Evolutionary conservation across 1,140 invertebrate genomes (phyloP).

Genomic region (Harpegnathos saltator): DNA sequence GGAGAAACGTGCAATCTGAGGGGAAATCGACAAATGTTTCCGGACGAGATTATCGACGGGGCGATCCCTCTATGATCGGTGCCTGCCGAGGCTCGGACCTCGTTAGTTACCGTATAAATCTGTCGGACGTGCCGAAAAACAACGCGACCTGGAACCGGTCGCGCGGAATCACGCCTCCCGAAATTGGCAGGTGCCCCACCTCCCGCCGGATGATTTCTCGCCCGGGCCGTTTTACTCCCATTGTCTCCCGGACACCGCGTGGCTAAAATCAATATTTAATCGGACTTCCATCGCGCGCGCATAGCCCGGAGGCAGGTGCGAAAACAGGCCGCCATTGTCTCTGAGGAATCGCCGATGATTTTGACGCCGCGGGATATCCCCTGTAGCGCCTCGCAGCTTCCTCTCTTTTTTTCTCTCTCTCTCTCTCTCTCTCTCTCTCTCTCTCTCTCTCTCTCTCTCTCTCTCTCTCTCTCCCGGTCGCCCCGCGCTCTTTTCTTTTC

Average conservation of each 20-base stretch:
- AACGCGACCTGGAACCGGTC: constrained; percentile 53
- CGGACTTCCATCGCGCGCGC: constrained; percentile 58
- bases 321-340: constrained; percentile 72
- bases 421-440: constrained; percentile 7
- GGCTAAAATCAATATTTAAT: constrained; percentile 79
- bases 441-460: too few relatives aligned
- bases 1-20: constrained; percentile 29
- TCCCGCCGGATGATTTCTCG: constrained; percentile 21
- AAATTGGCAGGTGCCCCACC: constrained; percentile 75
- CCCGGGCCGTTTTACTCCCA: constrained; percentile 32
- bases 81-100: background rate
- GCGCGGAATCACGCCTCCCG: constrained; percentile 71
- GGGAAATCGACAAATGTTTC: background rate
- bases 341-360: constrained; percentile 63
- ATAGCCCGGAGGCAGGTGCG: constrained; percentile 75
- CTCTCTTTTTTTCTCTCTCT: constrained; percentile 5
- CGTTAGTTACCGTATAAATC: constrained; percentile 30
- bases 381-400: background rate
- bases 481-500: constrained; percentile 1
- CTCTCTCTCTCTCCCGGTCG: constrained; percentile 2
- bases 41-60: background rate
- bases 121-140: constrained; percentile 14
- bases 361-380: constrained; percentile 57
- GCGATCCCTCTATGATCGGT: background rate
- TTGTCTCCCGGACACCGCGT: constrained; percentile 32